These are phyloP conservation scores for Bubo blakistoni DNA, from an alignment of 2,113 vertebrate genomes.

Conservation along the genomic window DNA sequence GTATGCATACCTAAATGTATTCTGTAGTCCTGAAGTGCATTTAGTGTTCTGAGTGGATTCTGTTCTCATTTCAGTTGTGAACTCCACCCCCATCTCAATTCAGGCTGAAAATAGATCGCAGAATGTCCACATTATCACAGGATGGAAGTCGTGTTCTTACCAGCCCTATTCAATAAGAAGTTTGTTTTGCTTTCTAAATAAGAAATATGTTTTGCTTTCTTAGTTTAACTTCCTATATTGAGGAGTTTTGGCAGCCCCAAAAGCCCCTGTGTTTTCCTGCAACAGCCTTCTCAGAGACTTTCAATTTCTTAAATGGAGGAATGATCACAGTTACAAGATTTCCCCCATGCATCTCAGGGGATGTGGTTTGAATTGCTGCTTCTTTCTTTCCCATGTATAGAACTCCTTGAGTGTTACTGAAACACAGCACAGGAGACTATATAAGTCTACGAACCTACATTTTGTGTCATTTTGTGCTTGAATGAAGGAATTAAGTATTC, in stretches of 20 bases:
- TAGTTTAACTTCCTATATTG: not conserved
- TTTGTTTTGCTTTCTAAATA: not conserved
- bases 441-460: fast-evolving
- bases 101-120: not conserved
- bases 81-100: not conserved
- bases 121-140: not conserved
- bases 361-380: not conserved
- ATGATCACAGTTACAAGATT: not conserved
- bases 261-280: not conserved
- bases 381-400: not conserved
- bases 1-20: not conserved
- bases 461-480: not conserved
- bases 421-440: not conserved
- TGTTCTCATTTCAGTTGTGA: not conserved
- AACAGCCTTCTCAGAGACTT: not conserved
- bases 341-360: fast-evolving
- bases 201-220: not conserved
- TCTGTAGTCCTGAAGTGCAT: not conserved
- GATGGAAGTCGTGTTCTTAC: not conserved
- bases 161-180: not conserved
- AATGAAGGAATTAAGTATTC: not conserved
- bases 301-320: not conserved
- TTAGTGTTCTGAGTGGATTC: not conserved
- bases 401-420: not conserved
- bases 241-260: not conserved